Evolutionary conservation across 2,113 vertebrate species (phyloP).

Genomic region (Ailurus styani): DNA sequence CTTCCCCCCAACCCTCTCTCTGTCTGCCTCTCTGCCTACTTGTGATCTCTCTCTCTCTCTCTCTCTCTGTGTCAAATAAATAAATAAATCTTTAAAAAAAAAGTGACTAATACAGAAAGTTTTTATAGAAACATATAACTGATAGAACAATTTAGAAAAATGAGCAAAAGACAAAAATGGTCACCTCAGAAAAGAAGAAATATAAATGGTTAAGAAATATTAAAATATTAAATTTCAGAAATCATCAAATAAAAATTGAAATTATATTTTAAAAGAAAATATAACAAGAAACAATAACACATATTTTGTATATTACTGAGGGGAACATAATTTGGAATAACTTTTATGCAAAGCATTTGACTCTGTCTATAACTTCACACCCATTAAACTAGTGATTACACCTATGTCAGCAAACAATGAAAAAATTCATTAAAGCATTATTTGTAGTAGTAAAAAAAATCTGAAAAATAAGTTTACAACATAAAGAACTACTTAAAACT

Average conservation of each 20-base stretch:
- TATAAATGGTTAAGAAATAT: neutral
- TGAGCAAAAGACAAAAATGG: neutral
- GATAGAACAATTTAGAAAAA: neutral
- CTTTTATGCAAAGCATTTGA: neutral
- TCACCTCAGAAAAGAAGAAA: neutral
- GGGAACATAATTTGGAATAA: neutral
- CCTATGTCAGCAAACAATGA: neutral
- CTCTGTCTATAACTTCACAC: neutral
- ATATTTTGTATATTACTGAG: neutral
- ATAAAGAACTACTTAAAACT: neutral
- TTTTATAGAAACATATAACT: neutral
- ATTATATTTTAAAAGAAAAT: neutral
- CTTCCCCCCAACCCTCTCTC: no score
- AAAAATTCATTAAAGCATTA: neutral
- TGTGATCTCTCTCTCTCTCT: no score
- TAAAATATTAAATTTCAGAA: neutral
- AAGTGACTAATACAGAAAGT: neutral
- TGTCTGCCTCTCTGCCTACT: no score
- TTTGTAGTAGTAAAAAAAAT: neutral
- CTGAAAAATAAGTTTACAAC: neutral
- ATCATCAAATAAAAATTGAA: slow-evolving; percentile 8
- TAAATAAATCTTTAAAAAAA: no score
- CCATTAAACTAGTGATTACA: neutral
- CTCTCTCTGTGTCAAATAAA: no score
- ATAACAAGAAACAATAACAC: neutral